Percentiles rank a stretch among this genome's conserved stretches.
These are phyloP conservation scores for Orthonychiurus folsomi DNA, from an alignment of 2,888 invertebrate genomes.

Conservation along the genomic window DNA sequence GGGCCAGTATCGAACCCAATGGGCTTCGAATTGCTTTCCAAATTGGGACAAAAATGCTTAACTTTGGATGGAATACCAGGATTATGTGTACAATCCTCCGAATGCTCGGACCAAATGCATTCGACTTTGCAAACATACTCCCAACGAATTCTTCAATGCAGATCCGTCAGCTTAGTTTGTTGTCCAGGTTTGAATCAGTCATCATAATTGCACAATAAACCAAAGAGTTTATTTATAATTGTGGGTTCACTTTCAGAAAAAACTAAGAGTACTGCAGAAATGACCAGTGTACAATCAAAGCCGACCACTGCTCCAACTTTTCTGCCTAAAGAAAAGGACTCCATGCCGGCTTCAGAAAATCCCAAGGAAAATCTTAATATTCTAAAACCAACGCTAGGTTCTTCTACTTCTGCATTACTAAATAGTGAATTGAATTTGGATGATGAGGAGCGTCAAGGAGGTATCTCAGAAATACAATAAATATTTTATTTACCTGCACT, in stretches of 20 bases:
- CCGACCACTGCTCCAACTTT: neutral
- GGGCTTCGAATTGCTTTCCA: too few relatives aligned
- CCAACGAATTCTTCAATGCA: neutral
- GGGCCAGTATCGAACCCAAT: neutral
- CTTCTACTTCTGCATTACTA: too few relatives aligned
- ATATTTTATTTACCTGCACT: too few relatives aligned
- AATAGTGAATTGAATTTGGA: too few relatives aligned
- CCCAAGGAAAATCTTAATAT: too few relatives aligned
- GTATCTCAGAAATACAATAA: too few relatives aligned
- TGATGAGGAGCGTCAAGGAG: too few relatives aligned
- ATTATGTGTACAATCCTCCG: neutral
- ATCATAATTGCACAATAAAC: neutral
- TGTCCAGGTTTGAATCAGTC: neutral
- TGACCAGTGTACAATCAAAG: neutral
- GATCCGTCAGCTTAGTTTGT: neutral
- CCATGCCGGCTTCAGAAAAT: too few relatives aligned
- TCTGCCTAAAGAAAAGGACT: too few relatives aligned
- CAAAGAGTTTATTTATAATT: neutral
- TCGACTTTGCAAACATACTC: neutral
- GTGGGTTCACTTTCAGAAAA: too few relatives aligned
- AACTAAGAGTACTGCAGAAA: too few relatives aligned
- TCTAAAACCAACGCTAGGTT: too few relatives aligned
- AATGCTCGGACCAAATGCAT: neutral
- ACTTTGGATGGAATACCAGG: neutral
- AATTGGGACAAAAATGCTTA: neutral